Conservation (phyloP, 2,888 invertebrate genomes). For the Chydorus sphaericus region DNA sequence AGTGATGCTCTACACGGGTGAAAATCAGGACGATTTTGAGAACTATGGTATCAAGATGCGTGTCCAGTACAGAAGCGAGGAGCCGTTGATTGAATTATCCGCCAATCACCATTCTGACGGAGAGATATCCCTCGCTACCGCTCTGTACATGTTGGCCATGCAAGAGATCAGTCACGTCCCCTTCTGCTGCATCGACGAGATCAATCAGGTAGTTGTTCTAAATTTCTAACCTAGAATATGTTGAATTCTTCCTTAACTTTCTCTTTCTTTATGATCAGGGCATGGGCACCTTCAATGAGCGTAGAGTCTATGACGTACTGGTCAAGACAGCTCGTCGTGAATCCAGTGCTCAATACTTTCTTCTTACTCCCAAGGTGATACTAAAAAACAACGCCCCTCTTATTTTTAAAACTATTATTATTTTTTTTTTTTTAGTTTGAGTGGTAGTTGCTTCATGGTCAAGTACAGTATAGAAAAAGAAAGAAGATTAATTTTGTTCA, state of each 20-base stretch:
- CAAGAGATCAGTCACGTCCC: constrained; percentile 81
- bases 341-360: constrained; percentile 68
- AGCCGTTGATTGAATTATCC: constrained; percentile 62
- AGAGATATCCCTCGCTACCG: constrained; percentile 84
- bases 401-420: no score
- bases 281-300: constrained; percentile 78
- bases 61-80: constrained; percentile 70
- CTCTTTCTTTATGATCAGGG: constrained; percentile 40
- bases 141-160: constrained; percentile 76
- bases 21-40: constrained; percentile 59
- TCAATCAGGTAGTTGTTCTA: constrained; percentile 42
- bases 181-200: constrained; percentile 55
- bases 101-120: constrained; percentile 84
- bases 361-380: constrained; percentile 93
- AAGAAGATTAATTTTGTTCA: no score
- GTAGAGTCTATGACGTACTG: constrained; percentile 62
- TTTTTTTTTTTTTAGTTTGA: no score
- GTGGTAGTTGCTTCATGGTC: no score
- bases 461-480: no score
- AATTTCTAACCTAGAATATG: constrained; percentile 9
- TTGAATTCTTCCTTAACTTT: constrained; percentile 1
- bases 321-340: constrained; percentile 53
- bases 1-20: constrained; percentile 48
- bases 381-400: no score
- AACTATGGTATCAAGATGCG: constrained; percentile 72